These are phyloP conservation scores for Plutomurus gul DNA, from an alignment of 1,140 invertebrate genomes.

Conservation along the genomic window DNA sequence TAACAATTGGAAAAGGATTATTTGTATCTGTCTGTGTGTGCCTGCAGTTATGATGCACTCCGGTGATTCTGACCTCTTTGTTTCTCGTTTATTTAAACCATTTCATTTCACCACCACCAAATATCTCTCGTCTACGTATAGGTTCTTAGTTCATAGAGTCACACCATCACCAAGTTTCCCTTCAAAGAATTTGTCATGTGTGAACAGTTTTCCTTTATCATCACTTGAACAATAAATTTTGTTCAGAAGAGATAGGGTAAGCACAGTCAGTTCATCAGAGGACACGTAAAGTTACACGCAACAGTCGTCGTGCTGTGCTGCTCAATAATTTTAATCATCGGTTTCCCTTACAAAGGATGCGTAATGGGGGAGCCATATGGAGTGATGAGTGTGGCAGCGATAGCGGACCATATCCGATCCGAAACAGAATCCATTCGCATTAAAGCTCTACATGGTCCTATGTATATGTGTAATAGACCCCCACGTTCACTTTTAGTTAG, in stretches of 20 bases:
- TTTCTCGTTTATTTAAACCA: too few relatives aligned
- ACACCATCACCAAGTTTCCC: not conserved
- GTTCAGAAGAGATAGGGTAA: not conserved
- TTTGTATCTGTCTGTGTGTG: not conserved
- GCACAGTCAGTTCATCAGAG: too few relatives aligned
- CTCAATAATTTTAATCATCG: not conserved
- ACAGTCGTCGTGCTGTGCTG: not conserved
- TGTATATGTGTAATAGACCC: not conserved
- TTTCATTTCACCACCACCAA: too few relatives aligned
- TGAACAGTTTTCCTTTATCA: not conserved
- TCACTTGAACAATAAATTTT: not conserved
- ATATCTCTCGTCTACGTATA: too few relatives aligned
- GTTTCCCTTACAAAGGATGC: not conserved
- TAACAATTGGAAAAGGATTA: not conserved
- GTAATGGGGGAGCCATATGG: conserved; percentile 10
- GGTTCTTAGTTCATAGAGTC: too few relatives aligned
- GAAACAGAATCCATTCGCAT: not conserved
- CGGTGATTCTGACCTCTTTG: too few relatives aligned
- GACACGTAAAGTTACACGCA: not conserved
- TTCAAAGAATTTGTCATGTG: not conserved
- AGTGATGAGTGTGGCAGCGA: not conserved
- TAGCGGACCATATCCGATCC: not conserved
- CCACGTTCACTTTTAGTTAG: too few relatives aligned
- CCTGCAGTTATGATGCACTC: too few relatives aligned
- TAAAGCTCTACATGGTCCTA: not conserved